Evolutionary conservation across 2,888 invertebrate species (phyloP).

Genomic region (Pseudeuparius sepicola): DNA sequence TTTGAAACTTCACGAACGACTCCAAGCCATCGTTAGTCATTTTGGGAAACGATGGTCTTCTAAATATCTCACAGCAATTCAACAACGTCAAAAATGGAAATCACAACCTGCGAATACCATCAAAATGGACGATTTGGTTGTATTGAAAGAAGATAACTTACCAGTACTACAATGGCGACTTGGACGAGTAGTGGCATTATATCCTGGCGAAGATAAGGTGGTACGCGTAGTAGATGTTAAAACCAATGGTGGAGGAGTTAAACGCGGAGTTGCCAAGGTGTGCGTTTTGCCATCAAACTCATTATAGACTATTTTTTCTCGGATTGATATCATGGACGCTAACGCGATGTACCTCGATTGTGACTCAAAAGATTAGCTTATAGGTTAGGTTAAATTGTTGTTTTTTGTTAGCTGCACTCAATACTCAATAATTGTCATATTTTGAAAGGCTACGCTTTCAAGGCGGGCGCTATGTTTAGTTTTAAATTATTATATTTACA

Average conservation of each 20-base stretch:
- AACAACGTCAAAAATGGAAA: constrained; percentile 19
- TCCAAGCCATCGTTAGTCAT: constrained; percentile 19
- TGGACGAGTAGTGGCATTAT: constrained; percentile 11
- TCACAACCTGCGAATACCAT: not conserved
- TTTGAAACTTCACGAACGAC: constrained; percentile 20
- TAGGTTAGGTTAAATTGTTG: no score
- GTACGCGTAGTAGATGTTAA: constrained; percentile 16
- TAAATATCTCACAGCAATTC: constrained; percentile 23
- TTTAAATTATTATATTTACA: no score
- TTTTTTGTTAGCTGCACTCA: no score
- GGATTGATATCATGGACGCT: no score
- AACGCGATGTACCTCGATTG: no score
- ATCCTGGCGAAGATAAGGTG: constrained; percentile 14
- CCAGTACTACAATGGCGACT: constrained; percentile 15
- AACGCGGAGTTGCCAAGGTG: constrained; percentile 7
- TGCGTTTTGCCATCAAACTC: constrained; percentile 9
- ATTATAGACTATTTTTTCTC: no score
- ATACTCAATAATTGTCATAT: no score
- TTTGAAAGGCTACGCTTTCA: no score
- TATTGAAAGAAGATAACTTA: constrained; percentile 18
- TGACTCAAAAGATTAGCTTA: no score
- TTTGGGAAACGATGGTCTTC: constrained; percentile 22
- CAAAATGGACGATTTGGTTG: constrained; percentile 8
- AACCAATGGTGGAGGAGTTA: constrained; percentile 6
- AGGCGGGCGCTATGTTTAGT: no score